Evolutionary conservation across 2,797 vertebrate genomes (phyloP).

Genomic region (Uromys caudimaculatus): DNA sequence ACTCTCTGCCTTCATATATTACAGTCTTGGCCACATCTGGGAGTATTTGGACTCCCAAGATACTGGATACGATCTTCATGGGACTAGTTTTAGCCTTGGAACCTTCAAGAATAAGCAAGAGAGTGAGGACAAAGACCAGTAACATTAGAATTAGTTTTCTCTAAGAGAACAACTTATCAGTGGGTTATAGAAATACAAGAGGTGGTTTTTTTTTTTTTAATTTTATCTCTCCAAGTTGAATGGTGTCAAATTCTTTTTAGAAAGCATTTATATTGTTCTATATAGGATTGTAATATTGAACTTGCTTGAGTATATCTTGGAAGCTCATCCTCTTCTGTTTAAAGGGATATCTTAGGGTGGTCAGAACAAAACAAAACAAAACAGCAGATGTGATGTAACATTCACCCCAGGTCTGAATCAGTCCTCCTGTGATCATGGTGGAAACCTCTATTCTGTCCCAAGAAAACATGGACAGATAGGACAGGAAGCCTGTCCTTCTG

Average conservation of each 20-base stretch:
- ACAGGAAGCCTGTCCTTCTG: not conserved
- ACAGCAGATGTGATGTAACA: not conserved
- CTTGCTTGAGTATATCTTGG: not conserved
- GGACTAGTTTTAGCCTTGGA: not conserved
- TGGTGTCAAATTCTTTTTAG: not conserved
- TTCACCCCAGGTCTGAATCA: not conserved
- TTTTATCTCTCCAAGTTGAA: not conserved
- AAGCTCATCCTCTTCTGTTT: not conserved
- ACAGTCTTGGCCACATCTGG: not conserved
- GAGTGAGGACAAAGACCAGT: not conserved
- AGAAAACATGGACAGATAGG: not conserved
- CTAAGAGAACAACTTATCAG: not conserved
- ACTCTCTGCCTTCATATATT: not conserved
- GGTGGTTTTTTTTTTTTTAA: not conserved
- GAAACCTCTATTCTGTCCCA: not conserved
- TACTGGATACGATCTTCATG: not conserved
- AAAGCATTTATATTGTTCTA: not conserved
- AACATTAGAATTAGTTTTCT: slow-evolving; percentile 31
- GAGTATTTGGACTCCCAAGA: not conserved
- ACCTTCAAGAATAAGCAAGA: not conserved
- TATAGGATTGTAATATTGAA: not conserved
- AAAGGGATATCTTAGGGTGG: not conserved
- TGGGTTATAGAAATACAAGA: slow-evolving; percentile 1
- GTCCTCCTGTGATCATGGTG: not conserved
- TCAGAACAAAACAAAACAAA: not conserved